Conservation (phyloP, 2,888 invertebrate genomes). For the Harpagoxenus sublaevis region DNA sequence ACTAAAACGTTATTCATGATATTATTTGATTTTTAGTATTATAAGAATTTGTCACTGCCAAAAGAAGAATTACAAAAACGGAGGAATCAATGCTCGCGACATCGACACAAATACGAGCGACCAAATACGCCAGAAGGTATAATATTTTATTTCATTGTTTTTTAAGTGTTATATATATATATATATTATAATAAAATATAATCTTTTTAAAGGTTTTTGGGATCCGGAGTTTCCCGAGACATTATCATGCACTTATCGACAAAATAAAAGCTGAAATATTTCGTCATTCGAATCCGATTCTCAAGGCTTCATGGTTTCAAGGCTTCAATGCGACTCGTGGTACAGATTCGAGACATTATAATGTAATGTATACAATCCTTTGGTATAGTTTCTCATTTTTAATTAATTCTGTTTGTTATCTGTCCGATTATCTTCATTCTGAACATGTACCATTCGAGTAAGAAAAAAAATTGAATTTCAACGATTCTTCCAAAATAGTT, state of each 20-base stretch:
- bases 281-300: neutral
- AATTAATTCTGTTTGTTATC: neutral
- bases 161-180: neutral
- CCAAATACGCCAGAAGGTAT: slow-evolving; percentile 84
- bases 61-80: slow-evolving; percentile 84
- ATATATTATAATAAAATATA: slow-evolving; percentile 21
- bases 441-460: neutral
- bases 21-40: slow-evolving; percentile 78
- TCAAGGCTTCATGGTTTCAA: neutral
- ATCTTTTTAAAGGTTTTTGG: slow-evolving; percentile 83
- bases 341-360: neutral
- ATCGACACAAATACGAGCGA: slow-evolving; percentile 85
- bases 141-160: neutral
- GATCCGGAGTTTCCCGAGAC: slow-evolving; percentile 82
- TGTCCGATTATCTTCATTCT: neutral
- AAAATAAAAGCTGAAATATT: slow-evolving; percentile 3
- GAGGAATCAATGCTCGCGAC: slow-evolving; percentile 87
- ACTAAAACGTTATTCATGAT: neutral
- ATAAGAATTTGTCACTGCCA: slow-evolving; percentile 80
- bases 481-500: neutral
- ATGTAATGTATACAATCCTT: neutral
- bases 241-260: slow-evolving; percentile 46
- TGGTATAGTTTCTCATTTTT: neutral
- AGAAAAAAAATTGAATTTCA: neutral
- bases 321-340: neutral